Conservation (phyloP, 2,888 invertebrate species). For the Poecilobothrus nobilitatus region DNA sequence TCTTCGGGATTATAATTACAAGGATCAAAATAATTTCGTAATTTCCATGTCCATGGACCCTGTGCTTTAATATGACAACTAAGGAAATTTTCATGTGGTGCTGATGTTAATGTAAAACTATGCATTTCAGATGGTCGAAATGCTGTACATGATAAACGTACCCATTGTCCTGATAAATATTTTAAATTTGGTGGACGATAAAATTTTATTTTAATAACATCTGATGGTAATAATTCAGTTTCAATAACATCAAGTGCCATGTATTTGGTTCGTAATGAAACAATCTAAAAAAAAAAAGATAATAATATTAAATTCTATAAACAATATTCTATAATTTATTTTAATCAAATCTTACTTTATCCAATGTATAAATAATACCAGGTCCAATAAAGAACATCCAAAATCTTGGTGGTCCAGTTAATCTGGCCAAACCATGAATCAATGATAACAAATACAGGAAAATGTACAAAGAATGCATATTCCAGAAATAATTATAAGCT, state of each 20-base stretch:
- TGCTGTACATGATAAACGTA: constrained; percentile 82
- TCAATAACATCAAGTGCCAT: constrained; percentile 88
- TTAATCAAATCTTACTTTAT: constrained; percentile 50
- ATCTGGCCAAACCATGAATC: constrained; percentile 80
- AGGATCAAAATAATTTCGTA: constrained; percentile 89
- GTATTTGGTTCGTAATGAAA: constrained; percentile 81
- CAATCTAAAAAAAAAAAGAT: constrained; percentile 53
- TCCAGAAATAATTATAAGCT: constrained; percentile 93
- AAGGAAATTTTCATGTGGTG: constrained; percentile 89
- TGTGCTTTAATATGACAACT: constrained; percentile 88
- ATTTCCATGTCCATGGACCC: constrained; percentile 95
- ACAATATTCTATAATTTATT: background rate
- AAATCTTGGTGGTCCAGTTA: constrained; percentile 86
- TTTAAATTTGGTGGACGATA: constrained; percentile 92
- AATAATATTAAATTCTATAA: background rate
- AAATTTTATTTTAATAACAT: constrained; percentile 89
- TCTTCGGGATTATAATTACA: constrained; percentile 81
- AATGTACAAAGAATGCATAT: constrained; percentile 83
- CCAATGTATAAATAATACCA: constrained; percentile 78
- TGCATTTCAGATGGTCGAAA: constrained; percentile 86
- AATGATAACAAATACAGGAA: constrained; percentile 76
- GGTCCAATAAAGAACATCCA: constrained; percentile 93
- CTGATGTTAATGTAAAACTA: constrained; percentile 90
- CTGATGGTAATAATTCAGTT: constrained; percentile 87
- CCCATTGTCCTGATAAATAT: constrained; percentile 91